Base-by-base conservation (phyloP, 2,888 invertebrate genomes). In the Eustalomyia histrio region DNA sequence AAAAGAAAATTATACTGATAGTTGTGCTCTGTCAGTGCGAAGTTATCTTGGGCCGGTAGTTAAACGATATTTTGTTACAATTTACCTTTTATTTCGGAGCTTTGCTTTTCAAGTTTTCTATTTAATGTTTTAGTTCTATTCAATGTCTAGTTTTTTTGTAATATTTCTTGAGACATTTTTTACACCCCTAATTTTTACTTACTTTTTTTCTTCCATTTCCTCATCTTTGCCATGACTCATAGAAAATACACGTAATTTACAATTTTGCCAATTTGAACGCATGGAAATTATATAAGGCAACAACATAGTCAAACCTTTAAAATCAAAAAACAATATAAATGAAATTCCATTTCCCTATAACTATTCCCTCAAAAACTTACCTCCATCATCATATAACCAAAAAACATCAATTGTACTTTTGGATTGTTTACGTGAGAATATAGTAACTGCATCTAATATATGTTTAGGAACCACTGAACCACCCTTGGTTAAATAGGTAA, bases 371-470 rank as follows among this genome's bases (percentile, higher is more conserved):
- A 12, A 29, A n/a, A 5, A 73, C 86, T 78, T 69, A 90, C 96
- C 96, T 87, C 96, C 96, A 90, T 96, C 98, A 89, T 98, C 98
- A 90, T 97, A 98, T 85, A 98, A 91, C 98, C 98, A 99, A 96
- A 97, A 98, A 58, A 98, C 97, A 91, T 98, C 98, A 55, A 98
- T 94, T 0, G 94, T 94, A 12, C 97, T 97, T 80, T 94, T 93
- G 72, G 94, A 93, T 91, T 96, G 93, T 87, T 96, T 96, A 82
- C 92, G 93, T 83, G 95, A 94, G 90, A 97, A 97, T 83, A 95
- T 91, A 14, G 94, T 94, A 90, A 95, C 93, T 67, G 93, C 94
- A 73, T 94, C 92, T 7, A 96, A 91, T 65, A 95, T 92, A 55
- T 94, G 93, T 84, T 93, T 92, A 0, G 94, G 93, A 39, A 94